Evolutionary conservation across 2,888 invertebrate genomes (phyloP), one percentile per base, ranked within the genome.

Genomic region (Lagria hirta): DNA sequence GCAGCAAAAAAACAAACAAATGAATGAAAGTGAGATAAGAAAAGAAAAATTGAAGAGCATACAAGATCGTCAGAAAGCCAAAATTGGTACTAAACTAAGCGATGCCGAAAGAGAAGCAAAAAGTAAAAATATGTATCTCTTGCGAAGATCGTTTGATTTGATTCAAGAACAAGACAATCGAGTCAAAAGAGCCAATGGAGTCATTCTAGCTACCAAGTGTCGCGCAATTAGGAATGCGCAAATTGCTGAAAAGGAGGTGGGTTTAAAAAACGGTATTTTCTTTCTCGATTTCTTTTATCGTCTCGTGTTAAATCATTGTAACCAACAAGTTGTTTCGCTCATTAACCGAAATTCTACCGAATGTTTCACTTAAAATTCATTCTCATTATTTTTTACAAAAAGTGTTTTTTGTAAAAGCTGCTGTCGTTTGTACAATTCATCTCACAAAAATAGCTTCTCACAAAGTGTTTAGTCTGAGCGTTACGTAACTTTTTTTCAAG

Each of bases 171-270:
- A 81, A 59, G 82, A 75, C 61, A 86, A 76, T 63, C 82, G 78
- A 75, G 83, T 77, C 55, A 86, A 83, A 69, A 77, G 73, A 13
- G 86, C 87, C 49, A 91, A 89, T 69, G 80, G 82, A 43, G 76
- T 91, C 49, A 88, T 92, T 57, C 71, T 91, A 6, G 86, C 86
- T 8, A 86, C 88, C 11, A 91, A 92, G 68, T 91, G 90, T 55
- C 82, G 88, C 61, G 87, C 89, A 0, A 87, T 92, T 28, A 74
- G 91, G 10, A 88, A 90, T 66, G 89, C 88, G 0, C 91, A 92
- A 73, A 79, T 90, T 44, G 78, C 77, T 1, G 88, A 88, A 68
- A 74, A 72, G 55, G 66, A 68, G 51, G 67, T 71, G 43, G 60
- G 58, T 43, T 42, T 15, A n/a, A n/a, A n/a, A n/a, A n/a, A n/a